phyloP scores from a whole-genome alignment of 2,113 vertebrate genomes.

The Bolborhynchus lineola region DNA sequence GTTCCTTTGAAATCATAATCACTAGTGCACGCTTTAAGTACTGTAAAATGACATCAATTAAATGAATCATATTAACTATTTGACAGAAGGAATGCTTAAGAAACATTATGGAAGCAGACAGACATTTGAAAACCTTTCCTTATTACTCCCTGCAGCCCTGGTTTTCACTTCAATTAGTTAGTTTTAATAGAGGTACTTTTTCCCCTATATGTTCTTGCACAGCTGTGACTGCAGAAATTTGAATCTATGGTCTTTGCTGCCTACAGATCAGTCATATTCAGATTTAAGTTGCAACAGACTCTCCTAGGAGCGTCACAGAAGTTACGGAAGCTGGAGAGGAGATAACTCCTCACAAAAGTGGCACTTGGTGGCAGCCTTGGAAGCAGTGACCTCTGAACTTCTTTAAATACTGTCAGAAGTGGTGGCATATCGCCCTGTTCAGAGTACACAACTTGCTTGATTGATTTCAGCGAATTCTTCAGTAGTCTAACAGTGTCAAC shows the following conservation, averaged over 20 bases:
- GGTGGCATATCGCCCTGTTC: background rate
- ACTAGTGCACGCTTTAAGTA: background rate
- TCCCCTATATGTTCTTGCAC: accelerated
- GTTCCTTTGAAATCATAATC: background rate
- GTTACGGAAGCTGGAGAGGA: background rate
- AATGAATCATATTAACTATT: background rate
- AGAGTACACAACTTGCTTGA: background rate
- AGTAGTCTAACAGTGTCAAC: too few species aligned
- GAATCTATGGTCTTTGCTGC: background rate
- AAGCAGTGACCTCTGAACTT: background rate
- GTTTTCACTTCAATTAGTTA: background rate
- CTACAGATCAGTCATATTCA: background rate
- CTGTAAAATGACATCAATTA: background rate
- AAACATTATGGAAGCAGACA: background rate
- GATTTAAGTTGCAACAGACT: background rate
- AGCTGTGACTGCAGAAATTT: background rate
- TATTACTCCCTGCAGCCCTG: background rate
- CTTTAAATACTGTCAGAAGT: background rate
- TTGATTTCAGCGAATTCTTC: background rate
- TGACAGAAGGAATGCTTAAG: background rate
- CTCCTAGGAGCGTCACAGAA: background rate
- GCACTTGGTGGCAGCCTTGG: background rate
- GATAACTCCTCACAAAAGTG: background rate
- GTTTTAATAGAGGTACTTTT: background rate
- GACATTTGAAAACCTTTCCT: background rate